Percentiles rank a stretch among this genome's conserved stretches.
Conservation (phyloP, 2,888 invertebrate species). For the Pharmacophagus antenor region DNA sequence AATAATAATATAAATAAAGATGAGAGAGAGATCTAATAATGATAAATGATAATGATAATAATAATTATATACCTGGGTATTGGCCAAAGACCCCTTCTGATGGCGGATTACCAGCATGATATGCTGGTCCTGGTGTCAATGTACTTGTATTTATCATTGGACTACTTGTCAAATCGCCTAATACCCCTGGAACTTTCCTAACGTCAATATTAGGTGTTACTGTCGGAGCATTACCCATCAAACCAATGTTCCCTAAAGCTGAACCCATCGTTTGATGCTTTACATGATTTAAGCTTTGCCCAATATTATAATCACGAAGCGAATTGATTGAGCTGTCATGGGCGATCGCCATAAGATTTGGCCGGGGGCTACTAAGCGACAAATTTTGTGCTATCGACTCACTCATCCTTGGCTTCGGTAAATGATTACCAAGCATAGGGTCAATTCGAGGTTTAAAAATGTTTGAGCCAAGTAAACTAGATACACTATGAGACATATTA, state of each 20-base stretch:
- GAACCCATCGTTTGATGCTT: conserved; percentile 24
- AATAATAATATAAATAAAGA: too few species aligned
- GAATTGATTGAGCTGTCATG: conserved; percentile 34
- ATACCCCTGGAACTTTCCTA: conserved; percentile 40
- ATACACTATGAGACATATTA: conserved; percentile 70
- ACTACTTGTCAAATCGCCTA: conserved; percentile 35
- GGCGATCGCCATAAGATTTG: conserved; percentile 32
- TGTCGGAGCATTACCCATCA: conserved; percentile 38
- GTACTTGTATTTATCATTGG: conserved; percentile 42
- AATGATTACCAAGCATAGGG: conserved; percentile 27
- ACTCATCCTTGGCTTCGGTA: conserved; percentile 27
- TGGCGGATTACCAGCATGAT: conserved; percentile 51
- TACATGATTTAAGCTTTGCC: conserved; percentile 20
- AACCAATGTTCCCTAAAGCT: conserved; percentile 19
- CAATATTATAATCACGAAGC: conserved; percentile 19
- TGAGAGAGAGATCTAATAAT: too few species aligned
- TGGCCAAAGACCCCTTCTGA: conserved; percentile 63
- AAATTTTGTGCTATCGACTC: conserved; percentile 27
- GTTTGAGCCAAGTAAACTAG: conserved; percentile 59
- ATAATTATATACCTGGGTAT: conserved; percentile 74
- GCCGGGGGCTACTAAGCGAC: conserved; percentile 28
- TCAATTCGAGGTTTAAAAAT: conserved; percentile 47
- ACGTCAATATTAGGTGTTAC: conserved; percentile 41
- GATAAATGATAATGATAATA: too few species aligned
- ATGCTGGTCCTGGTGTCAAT: conserved; percentile 46